phyloP scores from a whole-genome alignment of 2,113 vertebrate species.

The Ailuropoda melanoleuca region DNA sequence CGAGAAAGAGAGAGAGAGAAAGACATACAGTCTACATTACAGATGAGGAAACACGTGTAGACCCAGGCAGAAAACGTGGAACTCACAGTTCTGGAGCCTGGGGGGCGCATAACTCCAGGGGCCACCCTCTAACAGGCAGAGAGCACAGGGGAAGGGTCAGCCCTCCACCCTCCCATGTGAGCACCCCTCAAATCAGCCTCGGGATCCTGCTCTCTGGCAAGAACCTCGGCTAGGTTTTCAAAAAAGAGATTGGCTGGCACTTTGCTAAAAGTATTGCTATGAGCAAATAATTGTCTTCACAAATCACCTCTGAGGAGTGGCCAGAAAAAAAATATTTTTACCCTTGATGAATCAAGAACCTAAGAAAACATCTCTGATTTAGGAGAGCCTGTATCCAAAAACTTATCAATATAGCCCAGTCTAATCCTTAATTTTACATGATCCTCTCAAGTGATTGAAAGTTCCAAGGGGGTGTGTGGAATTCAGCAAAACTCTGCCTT shows the following conservation, averaged over 20 bases:
- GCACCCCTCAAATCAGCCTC: not conserved
- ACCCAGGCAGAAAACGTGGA: not conserved
- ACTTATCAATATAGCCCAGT: not conserved
- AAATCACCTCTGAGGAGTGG: constrained; percentile 24
- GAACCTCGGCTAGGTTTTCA: not conserved
- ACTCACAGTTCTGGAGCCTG: fast-evolving
- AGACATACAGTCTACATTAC: fast-evolving
- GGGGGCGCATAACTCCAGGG: not conserved
- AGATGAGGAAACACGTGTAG: not conserved
- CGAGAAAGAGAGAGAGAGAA: too few relatives aligned
- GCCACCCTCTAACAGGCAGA: not conserved
- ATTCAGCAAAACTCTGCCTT: constrained; percentile 19
- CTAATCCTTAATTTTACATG: constrained; percentile 54
- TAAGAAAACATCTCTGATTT: constrained; percentile 47
- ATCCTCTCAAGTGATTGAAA: constrained; percentile 41
- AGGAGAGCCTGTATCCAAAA: constrained; percentile 33
- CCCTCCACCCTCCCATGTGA: fast-evolving
- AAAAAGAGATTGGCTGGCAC: not conserved
- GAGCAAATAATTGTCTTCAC: not conserved
- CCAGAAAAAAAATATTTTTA: not conserved
- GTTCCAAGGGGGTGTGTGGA: not conserved
- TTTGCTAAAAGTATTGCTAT: not conserved
- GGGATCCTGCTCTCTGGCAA: not conserved
- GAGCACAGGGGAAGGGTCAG: fast-evolving
- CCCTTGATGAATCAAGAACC: constrained; percentile 29